A percentile compares a stretch with the other conserved stretches of the same genome.
Conservation (phyloP, 37 sponge, comb jelly and placozoan species). For the Spongilla lacustris region DNA sequence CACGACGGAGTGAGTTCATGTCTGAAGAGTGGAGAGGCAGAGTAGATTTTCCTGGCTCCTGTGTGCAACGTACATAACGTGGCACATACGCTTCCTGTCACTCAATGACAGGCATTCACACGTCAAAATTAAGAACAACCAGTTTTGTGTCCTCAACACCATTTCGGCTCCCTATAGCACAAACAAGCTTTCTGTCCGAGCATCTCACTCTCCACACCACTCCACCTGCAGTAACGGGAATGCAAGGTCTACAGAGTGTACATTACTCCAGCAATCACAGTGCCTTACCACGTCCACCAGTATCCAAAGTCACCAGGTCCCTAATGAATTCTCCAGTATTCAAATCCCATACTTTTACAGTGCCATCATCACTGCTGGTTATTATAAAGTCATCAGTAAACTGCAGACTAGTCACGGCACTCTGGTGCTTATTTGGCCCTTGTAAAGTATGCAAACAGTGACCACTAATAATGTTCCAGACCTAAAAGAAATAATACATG, state of each 20-base stretch:
- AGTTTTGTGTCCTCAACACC: slow-evolving; percentile 99
- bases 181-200: slow-evolving; percentile 90
- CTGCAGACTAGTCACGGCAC: slow-evolving; percentile 98
- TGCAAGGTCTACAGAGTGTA: not conserved
- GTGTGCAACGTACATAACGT: not conserved
- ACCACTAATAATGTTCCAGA: slow-evolving; percentile 92
- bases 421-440: slow-evolving; percentile 90
- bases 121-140: slow-evolving; percentile 97
- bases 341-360: slow-evolving; percentile 98
- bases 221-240: slow-evolving; percentile 71
- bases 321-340: slow-evolving; percentile 95
- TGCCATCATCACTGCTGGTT: slow-evolving; percentile 98
- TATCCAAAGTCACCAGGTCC: slow-evolving; percentile 87
- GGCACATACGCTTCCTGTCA: not conserved
- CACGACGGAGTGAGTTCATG: not conserved
- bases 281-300: slow-evolving; percentile 93
- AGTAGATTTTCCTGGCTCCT: not conserved
- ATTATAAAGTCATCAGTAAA: slow-evolving; percentile 95
- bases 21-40: not conserved
- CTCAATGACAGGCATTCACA: not conserved
- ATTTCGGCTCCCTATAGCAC: slow-evolving; percentile 99
- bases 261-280: not conserved
- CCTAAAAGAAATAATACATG: slow-evolving; percentile 39
- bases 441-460: slow-evolving; percentile 94
- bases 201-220: slow-evolving; percentile 99